Evolutionary conservation across 2,797 vertebrate species (phyloP).

Genomic region (Argentina silus): DNA sequence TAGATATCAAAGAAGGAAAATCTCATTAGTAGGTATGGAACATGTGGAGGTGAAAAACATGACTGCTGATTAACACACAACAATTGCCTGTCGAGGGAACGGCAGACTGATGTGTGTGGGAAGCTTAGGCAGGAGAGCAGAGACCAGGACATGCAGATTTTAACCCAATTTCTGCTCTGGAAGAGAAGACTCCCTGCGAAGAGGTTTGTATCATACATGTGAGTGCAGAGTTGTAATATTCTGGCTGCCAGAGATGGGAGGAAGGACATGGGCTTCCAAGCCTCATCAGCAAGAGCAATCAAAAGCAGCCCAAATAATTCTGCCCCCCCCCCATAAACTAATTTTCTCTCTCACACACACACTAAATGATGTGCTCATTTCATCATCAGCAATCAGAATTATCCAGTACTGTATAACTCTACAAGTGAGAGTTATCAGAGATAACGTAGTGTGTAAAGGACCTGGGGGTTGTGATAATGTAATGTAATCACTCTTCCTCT

Average conservation of each 20-base stretch:
- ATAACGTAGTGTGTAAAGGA: constrained; percentile 37
- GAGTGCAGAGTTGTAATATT: constrained; percentile 23
- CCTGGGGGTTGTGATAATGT: constrained; percentile 60
- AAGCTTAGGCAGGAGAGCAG: constrained; percentile 33
- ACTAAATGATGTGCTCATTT: constrained; percentile 26
- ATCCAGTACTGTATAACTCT: constrained; percentile 31
- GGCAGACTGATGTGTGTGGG: background rate
- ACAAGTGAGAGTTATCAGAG: constrained; percentile 37
- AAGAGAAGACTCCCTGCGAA: constrained; percentile 18
- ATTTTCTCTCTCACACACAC: no score
- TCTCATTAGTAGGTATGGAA: constrained; percentile 67
- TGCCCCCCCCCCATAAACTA: no score
- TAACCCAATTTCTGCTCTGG: constrained; percentile 51
- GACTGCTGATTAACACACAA: constrained; percentile 60
- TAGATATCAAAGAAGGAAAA: constrained; percentile 62
- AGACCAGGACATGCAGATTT: constrained; percentile 56
- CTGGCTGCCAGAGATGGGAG: constrained; percentile 35
- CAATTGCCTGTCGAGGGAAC: constrained; percentile 29
- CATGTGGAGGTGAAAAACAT: constrained; percentile 51
- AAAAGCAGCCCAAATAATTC: constrained; percentile 18
- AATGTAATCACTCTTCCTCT: constrained; percentile 60
- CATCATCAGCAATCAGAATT: constrained; percentile 44
- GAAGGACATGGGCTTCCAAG: constrained; percentile 23
- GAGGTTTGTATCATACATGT: constrained; percentile 21
- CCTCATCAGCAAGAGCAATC: constrained; percentile 24